Conservation (phyloP, 2,113 vertebrate genomes). For the Lichenostomus cassidix region DNA sequence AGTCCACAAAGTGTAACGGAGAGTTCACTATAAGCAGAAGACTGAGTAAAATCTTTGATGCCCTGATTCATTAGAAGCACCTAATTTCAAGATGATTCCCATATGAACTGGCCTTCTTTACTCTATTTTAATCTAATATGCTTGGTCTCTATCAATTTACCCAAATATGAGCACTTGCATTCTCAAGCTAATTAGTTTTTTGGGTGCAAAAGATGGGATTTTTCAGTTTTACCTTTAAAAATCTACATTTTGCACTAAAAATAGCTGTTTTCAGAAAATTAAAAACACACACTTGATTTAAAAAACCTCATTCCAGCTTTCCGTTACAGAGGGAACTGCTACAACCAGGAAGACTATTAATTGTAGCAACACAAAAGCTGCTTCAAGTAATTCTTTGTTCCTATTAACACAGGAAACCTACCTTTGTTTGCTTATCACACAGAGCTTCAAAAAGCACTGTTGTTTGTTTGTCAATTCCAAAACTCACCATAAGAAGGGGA, state of each 20-base stretch:
- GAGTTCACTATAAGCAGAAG: neutral
- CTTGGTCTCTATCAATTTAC: neutral
- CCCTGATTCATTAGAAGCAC: neutral
- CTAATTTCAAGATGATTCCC: neutral
- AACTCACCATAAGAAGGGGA: neutral
- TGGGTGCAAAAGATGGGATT: neutral
- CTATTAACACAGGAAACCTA: constrained; percentile 1
- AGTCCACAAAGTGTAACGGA: neutral
- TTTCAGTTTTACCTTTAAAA: neutral
- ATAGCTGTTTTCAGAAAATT: neutral
- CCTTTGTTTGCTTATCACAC: neutral
- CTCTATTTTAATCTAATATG: neutral
- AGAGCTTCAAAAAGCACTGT: neutral
- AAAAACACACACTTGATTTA: neutral
- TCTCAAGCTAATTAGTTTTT: neutral
- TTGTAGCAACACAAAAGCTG: neutral
- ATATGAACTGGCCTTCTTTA: neutral
- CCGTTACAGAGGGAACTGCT: neutral
- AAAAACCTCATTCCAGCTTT: neutral
- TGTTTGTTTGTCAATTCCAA: neutral
- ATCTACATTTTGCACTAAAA: neutral
- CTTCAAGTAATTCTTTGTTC: neutral
- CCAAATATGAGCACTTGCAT: neutral
- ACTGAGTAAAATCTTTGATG: neutral
- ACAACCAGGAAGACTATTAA: neutral